Evolutionary conservation across 2,797 vertebrate species (phyloP).

Genomic region (Tragopan temminckii): DNA sequence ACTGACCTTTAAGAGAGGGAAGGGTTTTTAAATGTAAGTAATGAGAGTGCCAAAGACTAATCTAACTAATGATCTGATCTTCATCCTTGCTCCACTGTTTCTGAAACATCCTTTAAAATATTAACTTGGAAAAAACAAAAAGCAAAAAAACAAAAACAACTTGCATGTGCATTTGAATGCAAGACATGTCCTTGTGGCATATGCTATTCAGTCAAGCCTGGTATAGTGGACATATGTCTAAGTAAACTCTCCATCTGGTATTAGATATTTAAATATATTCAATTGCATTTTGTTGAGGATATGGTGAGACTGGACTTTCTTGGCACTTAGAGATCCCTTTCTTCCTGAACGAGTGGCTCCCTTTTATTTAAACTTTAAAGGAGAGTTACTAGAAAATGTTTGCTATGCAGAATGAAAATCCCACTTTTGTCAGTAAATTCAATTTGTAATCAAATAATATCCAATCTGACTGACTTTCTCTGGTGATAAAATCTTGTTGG

Average conservation of each 20-base stretch:
- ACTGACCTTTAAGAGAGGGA: not conserved
- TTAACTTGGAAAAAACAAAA: not conserved
- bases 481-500: not conserved
- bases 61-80: not conserved
- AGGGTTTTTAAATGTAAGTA: not conserved
- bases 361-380: not conserved
- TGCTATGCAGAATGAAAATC: not conserved
- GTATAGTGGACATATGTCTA: slow-evolving; percentile 5
- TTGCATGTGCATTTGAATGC: not conserved
- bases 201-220: slow-evolving; percentile 40
- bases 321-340: not conserved
- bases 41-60: not conserved
- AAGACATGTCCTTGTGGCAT: slow-evolving; percentile 4
- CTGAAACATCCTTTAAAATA: slow-evolving; percentile 24
- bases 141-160: not conserved
- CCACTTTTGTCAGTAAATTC: not conserved
- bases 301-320: not conserved
- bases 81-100: not conserved
- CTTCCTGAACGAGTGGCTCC: not conserved
- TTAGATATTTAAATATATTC: slow-evolving; percentile 34
- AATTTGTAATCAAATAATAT: not conserved
- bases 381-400: not conserved
- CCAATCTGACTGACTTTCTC: not conserved
- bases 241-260: slow-evolving; percentile 19
- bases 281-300: slow-evolving; percentile 3